Base-by-base conservation (phyloP, 2,113 vertebrate genomes). In the Pholis gunnellus region DNA sequence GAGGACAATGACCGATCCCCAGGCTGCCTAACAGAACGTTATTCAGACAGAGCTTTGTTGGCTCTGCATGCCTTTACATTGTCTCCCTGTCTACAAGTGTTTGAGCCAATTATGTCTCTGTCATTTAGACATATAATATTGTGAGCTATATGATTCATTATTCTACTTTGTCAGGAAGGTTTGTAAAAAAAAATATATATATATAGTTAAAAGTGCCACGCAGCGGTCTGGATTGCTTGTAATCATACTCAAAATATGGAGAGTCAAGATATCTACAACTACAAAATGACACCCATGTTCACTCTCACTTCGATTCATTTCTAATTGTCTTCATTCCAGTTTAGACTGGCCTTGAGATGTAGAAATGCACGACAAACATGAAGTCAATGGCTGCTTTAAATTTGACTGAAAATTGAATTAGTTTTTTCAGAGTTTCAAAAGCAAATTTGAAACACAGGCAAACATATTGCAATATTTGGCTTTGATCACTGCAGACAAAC, bases 1-100 rank as follows among this genome's bases (percentile, higher is more conserved):
- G 70, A 40, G 70, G 72, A 92, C 92, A 93, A 92, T 88, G 89
- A 88, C 36, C 20, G 70, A 87, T 90, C 89, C 84, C 85, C 89
- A 81, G 84, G 89, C 77, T 61, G 79, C 76, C 75, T 66, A 57
- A 76, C 83, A 86, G 56, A 74, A 77, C 70, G 81, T 88, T 89
- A 86, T 70, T 91, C 79, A 90, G 82, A 80, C 83, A 20, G 70
- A 79, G 77, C 84, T 88, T 79, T 87, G 88, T 87, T 86, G 59
- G 75, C 68, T 2, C 75, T 83, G 54, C 64, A 50, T 83, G 88
- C 78, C 81, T 86, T 87, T 86, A 80, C 72, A 87, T 93, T 91
- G 89, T 92, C 52, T 68, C 64, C 63, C 81, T 84, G 84, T 92
- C 92, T 78, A 8, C 77, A 72, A 70, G 74, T 78, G 72, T 86